Conservation (phyloP, 92 coral and sea anemone genomes). For the Umimayanthus chanpuru region DNA sequence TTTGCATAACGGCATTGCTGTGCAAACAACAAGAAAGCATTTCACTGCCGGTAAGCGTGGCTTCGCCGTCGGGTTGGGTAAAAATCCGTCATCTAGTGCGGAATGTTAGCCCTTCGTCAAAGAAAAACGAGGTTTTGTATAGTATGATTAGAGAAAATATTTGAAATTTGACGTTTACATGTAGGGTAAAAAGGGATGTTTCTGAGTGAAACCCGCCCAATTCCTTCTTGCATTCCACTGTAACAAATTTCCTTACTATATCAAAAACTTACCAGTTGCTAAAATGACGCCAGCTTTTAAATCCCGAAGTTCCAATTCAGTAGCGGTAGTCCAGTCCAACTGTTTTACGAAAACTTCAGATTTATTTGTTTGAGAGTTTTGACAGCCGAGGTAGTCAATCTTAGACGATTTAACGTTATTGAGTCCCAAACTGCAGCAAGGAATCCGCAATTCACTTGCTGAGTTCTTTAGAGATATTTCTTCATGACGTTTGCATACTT, state of each 20-base stretch:
- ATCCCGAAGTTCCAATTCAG: conserved; percentile 29
- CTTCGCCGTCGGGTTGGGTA: background rate
- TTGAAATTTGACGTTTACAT: background rate
- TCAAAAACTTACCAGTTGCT: conserved; percentile 70
- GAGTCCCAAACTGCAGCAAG: background rate
- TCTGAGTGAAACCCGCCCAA: background rate
- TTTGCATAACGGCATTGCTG: too few relatives aligned
- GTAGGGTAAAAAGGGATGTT: background rate
- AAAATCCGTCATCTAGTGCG: background rate
- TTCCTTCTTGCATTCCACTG: background rate
- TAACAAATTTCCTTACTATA: background rate
- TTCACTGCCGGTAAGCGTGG: background rate
- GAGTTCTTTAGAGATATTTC: background rate
- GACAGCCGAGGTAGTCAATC: conserved; percentile 11
- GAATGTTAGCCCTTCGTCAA: background rate
- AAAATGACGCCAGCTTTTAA: conserved; percentile 56
- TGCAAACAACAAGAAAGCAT: too few relatives aligned
- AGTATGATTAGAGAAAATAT: background rate
- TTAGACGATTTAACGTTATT: background rate
- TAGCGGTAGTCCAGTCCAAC: conserved; percentile 62
- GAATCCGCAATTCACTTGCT: background rate
- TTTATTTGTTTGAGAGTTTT: background rate
- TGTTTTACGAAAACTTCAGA: conserved; percentile 42
- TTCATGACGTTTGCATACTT: background rate
- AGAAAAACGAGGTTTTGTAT: background rate